Conservation (phyloP, 2,797 vertebrate species). For the Sebastes hubbsi region DNA sequence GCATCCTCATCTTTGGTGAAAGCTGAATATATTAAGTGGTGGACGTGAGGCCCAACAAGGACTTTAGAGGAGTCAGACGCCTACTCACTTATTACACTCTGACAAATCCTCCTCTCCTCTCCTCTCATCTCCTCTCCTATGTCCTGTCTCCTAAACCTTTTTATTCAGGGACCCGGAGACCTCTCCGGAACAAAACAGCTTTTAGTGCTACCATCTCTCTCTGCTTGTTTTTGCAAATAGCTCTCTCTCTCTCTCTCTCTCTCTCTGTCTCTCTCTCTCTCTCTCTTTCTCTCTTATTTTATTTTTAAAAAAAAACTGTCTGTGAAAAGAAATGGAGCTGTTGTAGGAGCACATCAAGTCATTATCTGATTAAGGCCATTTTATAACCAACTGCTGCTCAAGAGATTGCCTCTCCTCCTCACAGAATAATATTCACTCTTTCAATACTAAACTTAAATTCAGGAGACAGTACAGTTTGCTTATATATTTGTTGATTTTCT, state of each 20-base stretch:
- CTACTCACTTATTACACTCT: conserved; percentile 72
- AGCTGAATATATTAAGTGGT: conserved; percentile 71
- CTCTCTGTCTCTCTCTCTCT: conserved; percentile 12
- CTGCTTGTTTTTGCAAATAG: conserved; percentile 70
- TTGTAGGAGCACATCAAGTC: conserved; percentile 67
- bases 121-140: conserved; percentile 46
- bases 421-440: conserved; percentile 24
- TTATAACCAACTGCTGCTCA: conserved; percentile 39
- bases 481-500: background rate
- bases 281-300: background rate
- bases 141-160: conserved; percentile 77
- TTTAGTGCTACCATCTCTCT: conserved; percentile 72
- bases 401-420: conserved; percentile 46
- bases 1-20: conserved; percentile 53
- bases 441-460: conserved; percentile 26
- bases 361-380: conserved; percentile 71
- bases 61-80: conserved; percentile 69
- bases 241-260: conserved; percentile 33
- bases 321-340: conserved; percentile 62
- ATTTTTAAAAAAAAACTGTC: conserved; percentile 34
- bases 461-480: background rate
- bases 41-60: conserved; percentile 66
- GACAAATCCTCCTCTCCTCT: conserved; percentile 58
- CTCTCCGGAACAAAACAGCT: conserved; percentile 80
- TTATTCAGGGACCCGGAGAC: conserved; percentile 79